Evolutionary conservation across 2,888 invertebrate species (phyloP).

Genomic region (Dascillus cervinus): DNA sequence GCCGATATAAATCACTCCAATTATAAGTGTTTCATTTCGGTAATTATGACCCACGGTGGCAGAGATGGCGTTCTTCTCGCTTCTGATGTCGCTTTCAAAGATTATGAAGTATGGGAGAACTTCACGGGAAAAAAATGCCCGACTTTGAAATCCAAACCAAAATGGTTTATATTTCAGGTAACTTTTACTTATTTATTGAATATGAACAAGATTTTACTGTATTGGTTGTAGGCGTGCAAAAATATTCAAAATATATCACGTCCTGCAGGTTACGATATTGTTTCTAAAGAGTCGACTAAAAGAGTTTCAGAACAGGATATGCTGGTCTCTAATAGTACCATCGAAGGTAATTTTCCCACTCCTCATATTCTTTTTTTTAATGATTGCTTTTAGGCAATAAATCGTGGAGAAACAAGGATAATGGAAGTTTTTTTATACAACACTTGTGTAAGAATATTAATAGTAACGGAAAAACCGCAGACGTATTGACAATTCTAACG

Average conservation of each 20-base stretch:
- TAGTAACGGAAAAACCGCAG: slow-evolving; percentile 31
- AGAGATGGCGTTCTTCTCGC: slow-evolving; percentile 23
- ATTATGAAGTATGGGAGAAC: slow-evolving; percentile 25
- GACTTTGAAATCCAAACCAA: slow-evolving; percentile 29
- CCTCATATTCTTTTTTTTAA: too few species aligned
- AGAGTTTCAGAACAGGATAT: slow-evolving; percentile 6
- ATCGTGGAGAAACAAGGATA: slow-evolving; percentile 11
- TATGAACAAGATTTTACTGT: not conserved
- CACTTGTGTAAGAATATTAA: slow-evolving; percentile 34
- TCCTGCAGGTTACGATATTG: not conserved
- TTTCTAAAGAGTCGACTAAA: slow-evolving; percentile 3
- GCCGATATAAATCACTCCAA: too few species aligned
- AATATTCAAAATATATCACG: not conserved
- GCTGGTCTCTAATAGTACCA: slow-evolving; percentile 8
- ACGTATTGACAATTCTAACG: slow-evolving; percentile 34
- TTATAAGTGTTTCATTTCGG: too few species aligned
- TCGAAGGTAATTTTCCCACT: slow-evolving; percentile 5
- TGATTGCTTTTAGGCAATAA: too few species aligned
- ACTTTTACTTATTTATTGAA: too few species aligned
- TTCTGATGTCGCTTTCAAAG: slow-evolving; percentile 19
- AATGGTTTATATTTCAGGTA: slow-evolving; percentile 37
- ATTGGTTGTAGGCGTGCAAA: slow-evolving; percentile 32
- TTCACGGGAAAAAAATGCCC: slow-evolving; percentile 20
- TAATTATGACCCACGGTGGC: slow-evolving; percentile 34
- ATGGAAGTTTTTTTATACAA: slow-evolving; percentile 37